Base-by-base conservation (phyloP, 2,888 invertebrate species). In the Cremastinae sp. region DNA sequence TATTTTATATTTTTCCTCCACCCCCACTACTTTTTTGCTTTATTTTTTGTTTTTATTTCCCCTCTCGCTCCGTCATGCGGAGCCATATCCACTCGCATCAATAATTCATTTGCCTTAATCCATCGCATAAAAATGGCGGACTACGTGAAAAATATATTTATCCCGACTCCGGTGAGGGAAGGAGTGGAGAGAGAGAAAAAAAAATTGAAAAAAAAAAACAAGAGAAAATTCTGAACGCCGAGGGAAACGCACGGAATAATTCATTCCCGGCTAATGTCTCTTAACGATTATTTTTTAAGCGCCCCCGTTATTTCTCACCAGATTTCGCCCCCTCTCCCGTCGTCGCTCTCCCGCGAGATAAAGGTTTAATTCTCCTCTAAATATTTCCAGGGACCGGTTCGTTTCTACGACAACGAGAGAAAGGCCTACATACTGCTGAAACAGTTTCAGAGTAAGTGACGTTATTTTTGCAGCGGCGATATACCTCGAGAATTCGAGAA, bases 341-440 rank as follows among this genome's bases (percentile, higher is more conserved):
- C 2, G 10, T 22, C 18, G n/a, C 10, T 1, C 53, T n/a, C 8
- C 2, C 16, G n/a, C n/a, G 2, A 28, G 28, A 28, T 28, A 28
- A 28, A 28, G 28, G 20, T 51, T 18, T 51, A 20, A 51, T 51
- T 9, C n/a, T 14, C 8, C 3, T 2, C 3, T 51, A 12, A 61
- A 38, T n/a, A 59, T 8, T 72, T 76, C 0, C 84, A 95, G 97
- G 97, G 97, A 51, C 95, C 95, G 10, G 96, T 98, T 2, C 93
- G 96, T 41, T 99, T 99, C 91, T 96, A 96, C 84, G 96, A 97
- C 89, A 98, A 98, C 90, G 98, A 98, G 88, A 93, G 99, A 38
- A 96, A 98, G 87, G 98, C 99, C 0, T 96, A 96, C 77, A 97
- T 99, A 78, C 92, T 97, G 69, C 92, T 99, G 75, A 97, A 97